phyloP scores from a whole-genome alignment of 2,113 vertebrate genomes.

The Hiodon tergisus region DNA sequence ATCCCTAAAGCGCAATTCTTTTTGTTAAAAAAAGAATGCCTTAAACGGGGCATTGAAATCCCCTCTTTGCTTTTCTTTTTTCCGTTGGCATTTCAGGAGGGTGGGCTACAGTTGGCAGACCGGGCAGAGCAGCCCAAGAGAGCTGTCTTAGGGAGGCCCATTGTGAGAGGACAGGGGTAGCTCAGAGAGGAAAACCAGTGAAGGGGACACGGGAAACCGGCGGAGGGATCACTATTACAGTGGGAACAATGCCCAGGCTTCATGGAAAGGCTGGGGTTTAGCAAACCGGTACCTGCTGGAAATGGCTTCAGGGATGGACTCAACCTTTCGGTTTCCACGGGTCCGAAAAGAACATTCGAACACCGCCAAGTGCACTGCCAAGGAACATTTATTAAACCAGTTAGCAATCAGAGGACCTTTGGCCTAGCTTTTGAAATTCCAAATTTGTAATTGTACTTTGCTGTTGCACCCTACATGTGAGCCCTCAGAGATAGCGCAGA shows the following conservation, averaged over 20 bases:
- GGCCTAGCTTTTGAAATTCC: too few species aligned
- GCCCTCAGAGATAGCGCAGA: too few species aligned
- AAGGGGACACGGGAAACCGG: neutral
- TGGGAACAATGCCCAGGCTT: slow-evolving; percentile 15
- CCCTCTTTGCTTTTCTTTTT: too few species aligned
- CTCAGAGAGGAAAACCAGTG: neutral
- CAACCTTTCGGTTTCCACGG: neutral
- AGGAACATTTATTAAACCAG: neutral
- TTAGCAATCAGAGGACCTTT: neutral
- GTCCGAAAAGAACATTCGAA: neutral
- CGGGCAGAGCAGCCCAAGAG: neutral
- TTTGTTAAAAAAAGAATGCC: neutral
- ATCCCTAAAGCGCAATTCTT: neutral
- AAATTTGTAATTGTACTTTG: too few species aligned
- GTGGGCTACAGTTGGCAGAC: neutral
- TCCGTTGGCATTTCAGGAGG: neutral
- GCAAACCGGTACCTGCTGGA: neutral
- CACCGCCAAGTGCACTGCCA: neutral
- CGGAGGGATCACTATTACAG: slow-evolving; percentile 9
- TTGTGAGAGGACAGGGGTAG: slow-evolving; percentile 15
- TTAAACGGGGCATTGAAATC: neutral
- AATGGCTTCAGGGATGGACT: neutral
- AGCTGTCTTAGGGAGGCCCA: neutral
- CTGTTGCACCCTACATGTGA: too few species aligned
- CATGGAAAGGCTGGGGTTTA: neutral